Base-by-base conservation (phyloP, 2,888 invertebrate genomes). In the Pandemis cinnamomeana region DNA sequence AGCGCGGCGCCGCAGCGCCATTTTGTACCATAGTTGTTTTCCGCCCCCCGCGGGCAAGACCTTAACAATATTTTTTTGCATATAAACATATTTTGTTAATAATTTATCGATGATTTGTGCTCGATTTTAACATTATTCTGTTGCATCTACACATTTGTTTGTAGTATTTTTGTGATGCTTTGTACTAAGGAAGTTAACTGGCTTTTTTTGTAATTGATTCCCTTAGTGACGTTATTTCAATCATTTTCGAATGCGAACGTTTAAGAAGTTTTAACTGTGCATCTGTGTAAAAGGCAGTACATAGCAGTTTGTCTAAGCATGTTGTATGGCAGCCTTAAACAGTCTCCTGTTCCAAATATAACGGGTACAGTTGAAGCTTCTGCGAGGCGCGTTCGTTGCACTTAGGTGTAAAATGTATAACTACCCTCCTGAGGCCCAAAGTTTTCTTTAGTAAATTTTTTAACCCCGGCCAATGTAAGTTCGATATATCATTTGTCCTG, bases 31-130 rank as follows among this genome's bases (percentile, higher is more conserved):
- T 79, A 79, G 82, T 77, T 74, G 70, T 67, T 67, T 64, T 73
- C 71, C 48, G 66, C 77, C 75, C 73, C 66, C 46, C 62, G 58
- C 63, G 62, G 74, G 83, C 82, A 80, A 80, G 79, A 83, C 80
- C 78, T 81, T 85, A 81, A 80, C 82, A 86, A 85, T 87, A 85
- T 87, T 84, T 83, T 85, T 88, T 89, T 89, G 88, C 91, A 89
- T 90, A 89, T 87, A 83, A 87, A 91, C 88, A 88, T 91, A 90
- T 91, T 92, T 92, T 91, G 90, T 92, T 91, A 91, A 86, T 87
- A 86, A 87, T 91, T 91, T 91, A 90, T 91, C 87, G 85, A 86
- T 83, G 82, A 85, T 89, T 88, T 89, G 84, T 89, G 90, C 87
- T 88, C 86, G 85, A 88, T 88, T 87, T 88, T 89, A 91, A 89